phyloP scores from a whole-genome alignment of 92 coral and sea anemone genomes.

The Porites lobata region DNA sequence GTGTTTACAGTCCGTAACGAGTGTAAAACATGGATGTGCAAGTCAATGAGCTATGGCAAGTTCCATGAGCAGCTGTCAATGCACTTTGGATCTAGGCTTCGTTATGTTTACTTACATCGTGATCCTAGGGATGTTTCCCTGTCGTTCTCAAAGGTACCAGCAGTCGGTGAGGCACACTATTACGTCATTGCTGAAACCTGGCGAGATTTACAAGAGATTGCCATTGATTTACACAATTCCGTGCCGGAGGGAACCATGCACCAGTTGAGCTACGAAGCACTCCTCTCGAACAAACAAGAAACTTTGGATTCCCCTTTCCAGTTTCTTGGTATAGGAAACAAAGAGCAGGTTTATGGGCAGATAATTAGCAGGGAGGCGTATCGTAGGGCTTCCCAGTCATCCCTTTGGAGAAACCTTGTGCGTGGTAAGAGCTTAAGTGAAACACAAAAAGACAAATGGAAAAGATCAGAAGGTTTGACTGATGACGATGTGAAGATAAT shows the following conservation, averaged over 20 bases:
- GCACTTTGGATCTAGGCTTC: neutral
- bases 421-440: neutral
- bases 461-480: neutral
- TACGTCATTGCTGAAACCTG: neutral
- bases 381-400: neutral
- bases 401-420: neutral
- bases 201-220: neutral
- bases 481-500: neutral
- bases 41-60: neutral
- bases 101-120: neutral
- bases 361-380: neutral
- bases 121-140: neutral
- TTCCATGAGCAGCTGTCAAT: neutral
- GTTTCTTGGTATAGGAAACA: neutral
- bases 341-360: neutral
- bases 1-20: neutral
- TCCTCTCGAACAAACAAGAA: neutral
- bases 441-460: neutral
- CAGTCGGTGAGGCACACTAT: neutral
- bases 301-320: neutral
- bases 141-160: neutral
- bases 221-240: neutral
- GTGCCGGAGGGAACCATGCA: neutral
- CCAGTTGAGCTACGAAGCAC: neutral
- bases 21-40: neutral